Base-by-base conservation (phyloP, 1,140 invertebrate genomes). In the Trachymyrmex septentrionalis region DNA sequence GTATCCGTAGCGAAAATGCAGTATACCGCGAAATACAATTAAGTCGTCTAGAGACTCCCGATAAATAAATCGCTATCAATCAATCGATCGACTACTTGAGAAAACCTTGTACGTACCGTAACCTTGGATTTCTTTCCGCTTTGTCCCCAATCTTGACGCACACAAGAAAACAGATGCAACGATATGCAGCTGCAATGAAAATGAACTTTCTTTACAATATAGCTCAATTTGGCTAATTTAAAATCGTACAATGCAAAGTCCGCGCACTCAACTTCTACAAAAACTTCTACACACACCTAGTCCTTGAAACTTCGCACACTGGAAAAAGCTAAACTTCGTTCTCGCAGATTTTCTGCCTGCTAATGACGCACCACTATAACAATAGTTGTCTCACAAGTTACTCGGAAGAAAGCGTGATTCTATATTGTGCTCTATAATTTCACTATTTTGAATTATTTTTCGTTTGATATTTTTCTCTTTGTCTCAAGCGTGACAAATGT, bases 91-190 rank as follows among this genome's bases (percentile, higher is more conserved):
- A 24, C 9, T 10, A 53, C 4, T 44, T n/a, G 30, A 53, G 19
- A 34, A 76, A 84, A 53, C 75, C 16, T 64, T 72, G 27, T 86
- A 85, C 89, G 2, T 90, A 91, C 89, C 82, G 21, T 82, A 57
- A 67, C 34, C 89, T 86, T 72, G 44, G 59, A 30, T 38, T 75
- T 21, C 63, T 67, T 86, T 72, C 71, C 19, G 53, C n/a, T n/a
- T 57, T 44, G 88, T 80, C 88, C 80, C 90, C 87, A 90, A 85
- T 81, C 86, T 81, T 63, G 88, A 87, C 57, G 38, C 27, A 38
- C 30, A 38, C 57, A 48, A 34, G 34, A 27, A 75, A 50, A 3
- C 38, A 78, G 21, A 57, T 24, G 7, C 3, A 27, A 30, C 3
- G 21, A 71, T 27, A 7, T 34, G 64, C 55, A 48, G 12, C 19